Evolutionary conservation across 2,888 invertebrate species (phyloP).

Genomic region (Arctia plantaginis): DNA sequence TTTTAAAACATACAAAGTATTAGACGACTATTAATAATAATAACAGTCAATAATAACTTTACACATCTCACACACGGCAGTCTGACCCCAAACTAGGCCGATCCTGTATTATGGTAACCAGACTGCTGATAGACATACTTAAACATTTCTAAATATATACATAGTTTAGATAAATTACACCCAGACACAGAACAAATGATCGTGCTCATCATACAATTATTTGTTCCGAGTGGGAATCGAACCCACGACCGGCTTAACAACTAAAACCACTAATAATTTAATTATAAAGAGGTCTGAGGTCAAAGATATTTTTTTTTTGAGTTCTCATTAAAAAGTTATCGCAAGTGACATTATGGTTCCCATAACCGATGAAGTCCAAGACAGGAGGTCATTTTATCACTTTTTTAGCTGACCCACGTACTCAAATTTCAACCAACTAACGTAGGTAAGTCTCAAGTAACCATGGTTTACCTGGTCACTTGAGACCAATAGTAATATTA

Average conservation of each 20-base stretch:
- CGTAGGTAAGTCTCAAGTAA: conserved; percentile 6
- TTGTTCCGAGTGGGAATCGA: no score
- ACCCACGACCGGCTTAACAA: no score
- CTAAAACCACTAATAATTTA: no score
- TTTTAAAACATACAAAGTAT: background rate
- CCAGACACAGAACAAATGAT: no score
- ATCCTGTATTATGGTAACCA: background rate
- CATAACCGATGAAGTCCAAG: background rate
- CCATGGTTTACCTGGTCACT: conserved; percentile 4
- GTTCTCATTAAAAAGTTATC: background rate
- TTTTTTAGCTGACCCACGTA: conserved; percentile 10
- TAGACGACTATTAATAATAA: background rate
- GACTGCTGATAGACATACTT: background rate
- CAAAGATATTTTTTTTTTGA: background rate
- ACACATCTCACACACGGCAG: background rate
- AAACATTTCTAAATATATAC: no score
- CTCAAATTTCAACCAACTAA: conserved; percentile 15
- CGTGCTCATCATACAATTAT: no score
- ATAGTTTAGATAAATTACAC: no score
- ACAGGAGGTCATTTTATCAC: conserved; percentile 13
- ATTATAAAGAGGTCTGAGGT: background rate
- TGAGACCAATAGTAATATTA: conserved; percentile 37
- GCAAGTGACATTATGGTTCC: background rate
- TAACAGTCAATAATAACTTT: background rate
- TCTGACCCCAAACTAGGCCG: background rate